Percentiles rank a stretch among this genome's conserved stretches.
Conservation (phyloP, 2,113 vertebrate genomes). For the Ictalurus punctatus region DNA sequence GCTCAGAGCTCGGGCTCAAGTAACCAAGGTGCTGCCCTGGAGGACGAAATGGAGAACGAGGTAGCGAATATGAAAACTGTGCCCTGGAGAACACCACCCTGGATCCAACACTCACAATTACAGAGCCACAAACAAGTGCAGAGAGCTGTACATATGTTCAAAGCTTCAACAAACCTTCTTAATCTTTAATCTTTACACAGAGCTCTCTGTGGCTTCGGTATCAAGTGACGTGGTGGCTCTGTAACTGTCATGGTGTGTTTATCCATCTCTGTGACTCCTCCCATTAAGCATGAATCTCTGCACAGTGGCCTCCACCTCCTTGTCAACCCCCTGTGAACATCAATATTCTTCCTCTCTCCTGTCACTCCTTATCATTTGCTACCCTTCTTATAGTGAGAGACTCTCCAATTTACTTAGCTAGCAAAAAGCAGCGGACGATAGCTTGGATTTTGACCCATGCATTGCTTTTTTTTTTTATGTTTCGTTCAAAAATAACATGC, state of each 20-base stretch:
- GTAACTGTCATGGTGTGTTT: slow-evolving; percentile 31
- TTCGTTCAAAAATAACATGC: slow-evolving; percentile 7
- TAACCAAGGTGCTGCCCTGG: slow-evolving; percentile 70
- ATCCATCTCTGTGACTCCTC: slow-evolving; percentile 15
- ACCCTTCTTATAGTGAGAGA: background rate
- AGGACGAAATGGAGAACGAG: slow-evolving; percentile 77
- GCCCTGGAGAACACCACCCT: slow-evolving; percentile 34
- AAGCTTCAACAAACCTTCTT: background rate
- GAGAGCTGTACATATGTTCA: background rate
- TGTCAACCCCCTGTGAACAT: slow-evolving; percentile 33
- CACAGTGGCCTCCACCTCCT: slow-evolving; percentile 13
- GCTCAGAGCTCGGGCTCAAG: slow-evolving; percentile 65
- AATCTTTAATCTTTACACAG: background rate
- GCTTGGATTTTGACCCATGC: slow-evolving; percentile 18
- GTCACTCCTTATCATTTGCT: slow-evolving; percentile 10
- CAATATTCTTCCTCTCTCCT: slow-evolving; percentile 19
- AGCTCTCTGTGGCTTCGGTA: background rate
- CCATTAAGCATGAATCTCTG: slow-evolving; percentile 44
- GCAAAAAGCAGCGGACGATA: background rate
- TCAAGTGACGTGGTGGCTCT: slow-evolving; percentile 20
- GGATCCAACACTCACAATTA: slow-evolving; percentile 56
- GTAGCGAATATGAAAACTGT: slow-evolving; percentile 65
- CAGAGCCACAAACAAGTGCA: slow-evolving; percentile 56
- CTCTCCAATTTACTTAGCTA: background rate
- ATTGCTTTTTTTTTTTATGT: slow-evolving; percentile 6